Percentiles rank a stretch among this genome's conserved stretches.
Evolutionary conservation across 2,113 vertebrate genomes (phyloP).

Genomic region (Pholis gunnellus): DNA sequence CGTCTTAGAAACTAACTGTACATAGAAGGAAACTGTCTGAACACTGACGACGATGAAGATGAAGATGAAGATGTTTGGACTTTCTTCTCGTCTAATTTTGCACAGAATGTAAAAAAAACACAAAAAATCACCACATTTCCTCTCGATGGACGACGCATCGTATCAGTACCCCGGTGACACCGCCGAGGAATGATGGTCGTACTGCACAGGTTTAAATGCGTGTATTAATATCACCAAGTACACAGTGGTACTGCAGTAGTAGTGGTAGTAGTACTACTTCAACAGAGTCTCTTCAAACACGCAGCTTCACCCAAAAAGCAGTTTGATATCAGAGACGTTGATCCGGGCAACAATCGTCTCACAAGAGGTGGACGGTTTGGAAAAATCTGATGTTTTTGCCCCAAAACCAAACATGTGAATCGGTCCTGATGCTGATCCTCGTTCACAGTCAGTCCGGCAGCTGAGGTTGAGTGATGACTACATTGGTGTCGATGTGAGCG

Average conservation of each 20-base stretch:
- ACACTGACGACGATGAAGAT: background rate
- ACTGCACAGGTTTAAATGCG: background rate
- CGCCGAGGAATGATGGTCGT: background rate
- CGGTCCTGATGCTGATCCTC: too few species aligned
- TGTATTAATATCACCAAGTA: background rate
- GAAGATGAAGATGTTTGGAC: constrained; percentile 12
- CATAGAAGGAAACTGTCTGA: constrained; percentile 42
- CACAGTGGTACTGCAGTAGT: constrained; percentile 14
- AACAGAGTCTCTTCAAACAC: background rate
- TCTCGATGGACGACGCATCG: constrained; percentile 17
- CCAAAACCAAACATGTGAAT: too few species aligned
- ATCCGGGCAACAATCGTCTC: too few species aligned
- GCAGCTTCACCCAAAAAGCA: too few species aligned
- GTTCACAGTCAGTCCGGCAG: too few species aligned
- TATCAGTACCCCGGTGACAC: constrained; percentile 28
- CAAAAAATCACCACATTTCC: constrained; percentile 29
- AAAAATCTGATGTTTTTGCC: too few species aligned
- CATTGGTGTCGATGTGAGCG: too few species aligned
- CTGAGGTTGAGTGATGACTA: too few species aligned
- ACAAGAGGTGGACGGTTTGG: too few species aligned
- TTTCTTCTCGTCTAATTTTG: constrained; percentile 66
- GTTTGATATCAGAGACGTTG: too few species aligned
- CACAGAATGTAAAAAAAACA: constrained; percentile 75
- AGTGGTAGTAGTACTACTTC: background rate
- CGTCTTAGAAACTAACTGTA: constrained; percentile 67